Evolutionary conservation across 2,113 vertebrate genomes (phyloP).

Genomic region (Epinephelus fuscoguttatus): DNA sequence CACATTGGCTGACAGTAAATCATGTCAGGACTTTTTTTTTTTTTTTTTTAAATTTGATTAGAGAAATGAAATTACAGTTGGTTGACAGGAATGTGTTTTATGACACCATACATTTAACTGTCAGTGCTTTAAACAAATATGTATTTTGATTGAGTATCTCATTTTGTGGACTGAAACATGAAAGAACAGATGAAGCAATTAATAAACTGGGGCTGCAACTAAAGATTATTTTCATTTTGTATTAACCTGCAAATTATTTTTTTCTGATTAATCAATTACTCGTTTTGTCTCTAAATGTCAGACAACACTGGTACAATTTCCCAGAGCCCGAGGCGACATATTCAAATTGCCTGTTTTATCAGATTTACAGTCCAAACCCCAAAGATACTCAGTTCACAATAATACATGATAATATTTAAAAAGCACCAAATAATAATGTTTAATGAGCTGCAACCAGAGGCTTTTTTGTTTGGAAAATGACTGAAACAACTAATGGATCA

Average conservation of each 20-base stretch:
- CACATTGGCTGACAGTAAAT: conserved; percentile 37
- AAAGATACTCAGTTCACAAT: not conserved
- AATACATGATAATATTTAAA: not conserved
- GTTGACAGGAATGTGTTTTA: conserved; percentile 26
- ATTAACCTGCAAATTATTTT: not conserved
- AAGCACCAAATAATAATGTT: not conserved
- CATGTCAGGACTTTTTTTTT: conserved; percentile 34
- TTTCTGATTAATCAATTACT: no score
- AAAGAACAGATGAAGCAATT: not conserved
- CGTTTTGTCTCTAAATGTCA: not conserved
- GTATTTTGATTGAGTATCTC: not conserved
- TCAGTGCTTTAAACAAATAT: not conserved
- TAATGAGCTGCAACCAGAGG: not conserved
- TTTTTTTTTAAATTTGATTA: conserved; percentile 42
- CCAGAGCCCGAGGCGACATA: not conserved
- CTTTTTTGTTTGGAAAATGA: not conserved
- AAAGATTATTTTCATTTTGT: not conserved
- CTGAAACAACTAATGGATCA: not conserved
- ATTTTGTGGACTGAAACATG: not conserved
- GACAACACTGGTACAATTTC: not conserved
- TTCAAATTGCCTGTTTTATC: not conserved
- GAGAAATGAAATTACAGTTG: conserved; percentile 27
- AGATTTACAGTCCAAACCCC: not conserved
- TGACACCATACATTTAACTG: conserved; percentile 13
- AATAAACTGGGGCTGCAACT: not conserved